Evolutionary conservation across 2,113 vertebrate species (phyloP), one percentile per base, ranked within the genome.

Genomic region (Cololabis saira): DNA sequence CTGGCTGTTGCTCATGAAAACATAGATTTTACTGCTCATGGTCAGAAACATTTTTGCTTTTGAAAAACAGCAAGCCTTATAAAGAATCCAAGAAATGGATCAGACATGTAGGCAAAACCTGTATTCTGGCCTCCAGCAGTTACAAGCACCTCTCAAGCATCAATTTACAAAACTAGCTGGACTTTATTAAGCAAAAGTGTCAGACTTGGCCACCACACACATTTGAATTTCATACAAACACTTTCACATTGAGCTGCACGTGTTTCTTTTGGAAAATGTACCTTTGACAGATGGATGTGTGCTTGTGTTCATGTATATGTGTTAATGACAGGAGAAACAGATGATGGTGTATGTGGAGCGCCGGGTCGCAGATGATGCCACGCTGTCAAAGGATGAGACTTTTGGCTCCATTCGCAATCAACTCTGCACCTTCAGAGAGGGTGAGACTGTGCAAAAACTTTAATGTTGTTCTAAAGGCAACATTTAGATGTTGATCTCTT

Each of bases 261-360:
- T 57, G 57, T 60, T 15, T 48, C 2, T 61, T 58, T 57, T 17
- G 21, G 41, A 65, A 24, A 58, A 33, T 16, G 27, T 37, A 37
- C 33, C 33, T 37, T 37, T 37, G 33, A 37, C 33, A 37, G 33
- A 37, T 37, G 33, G 44, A 11, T 18, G 49, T 24, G 13, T 47
- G 22, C 55, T 22, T 63, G n/a, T 71, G 52, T 71, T 65, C 47
- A 0, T 56, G 59, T n/a, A n/a, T n/a, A n/a, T 61, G 1, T 62
- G 12, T 77, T 65, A 64, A 15, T 12, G 1, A 33, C 71, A 95
- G 94, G 93, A 95, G 86, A 94, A 94, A 69, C 89, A 90, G 69
- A 87, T 95, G 89, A 92, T 94, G 91, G 94, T 95, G 51, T 94
- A 91, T n/a, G 93, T 94, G 67, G 94, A 95, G 75, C 92, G 93